Conservation (phyloP, 2,888 invertebrate species). For the Panopea generosa region DNA sequence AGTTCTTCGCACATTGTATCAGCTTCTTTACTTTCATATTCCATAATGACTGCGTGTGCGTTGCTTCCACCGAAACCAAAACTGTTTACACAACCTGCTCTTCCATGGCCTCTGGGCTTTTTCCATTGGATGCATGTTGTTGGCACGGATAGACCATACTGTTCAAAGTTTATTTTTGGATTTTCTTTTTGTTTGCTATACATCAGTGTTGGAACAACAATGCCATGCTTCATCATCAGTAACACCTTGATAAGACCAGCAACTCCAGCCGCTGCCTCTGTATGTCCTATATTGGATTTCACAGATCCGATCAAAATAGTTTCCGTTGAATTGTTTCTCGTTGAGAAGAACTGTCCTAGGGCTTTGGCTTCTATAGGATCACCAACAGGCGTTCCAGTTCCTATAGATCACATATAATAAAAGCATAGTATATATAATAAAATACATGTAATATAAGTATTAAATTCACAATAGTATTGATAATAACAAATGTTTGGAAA, state of each 20-base stretch:
- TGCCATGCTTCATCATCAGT: conserved; percentile 73
- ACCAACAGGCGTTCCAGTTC: conserved; percentile 67
- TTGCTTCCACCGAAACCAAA: conserved; percentile 81
- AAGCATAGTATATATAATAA: too few relatives aligned
- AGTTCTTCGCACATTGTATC: background rate
- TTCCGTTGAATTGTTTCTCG: background rate
- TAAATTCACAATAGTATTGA: too few relatives aligned
- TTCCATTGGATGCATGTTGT: conserved; percentile 37
- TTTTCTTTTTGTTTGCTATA: conserved; percentile 58
- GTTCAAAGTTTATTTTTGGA: conserved; percentile 66
- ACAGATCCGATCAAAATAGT: conserved; percentile 71
- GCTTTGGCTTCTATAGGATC: conserved; percentile 65
- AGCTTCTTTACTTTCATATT: background rate
- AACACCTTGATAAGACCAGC: conserved; percentile 76
- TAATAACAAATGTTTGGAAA: too few relatives aligned
- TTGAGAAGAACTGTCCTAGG: conserved; percentile 39
- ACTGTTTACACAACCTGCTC: conserved; percentile 70
- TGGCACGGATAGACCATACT: conserved; percentile 64
- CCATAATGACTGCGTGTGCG: conserved; percentile 69
- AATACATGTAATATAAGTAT: too few relatives aligned
- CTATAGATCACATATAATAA: too few relatives aligned
- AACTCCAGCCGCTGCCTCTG: conserved; percentile 75
- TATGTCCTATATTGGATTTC: conserved; percentile 78
- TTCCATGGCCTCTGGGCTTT: conserved; percentile 33
- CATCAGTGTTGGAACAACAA: conserved; percentile 68